Conservation (phyloP, 2,888 invertebrate species). For the Leptopilina drosophilae region DNA sequence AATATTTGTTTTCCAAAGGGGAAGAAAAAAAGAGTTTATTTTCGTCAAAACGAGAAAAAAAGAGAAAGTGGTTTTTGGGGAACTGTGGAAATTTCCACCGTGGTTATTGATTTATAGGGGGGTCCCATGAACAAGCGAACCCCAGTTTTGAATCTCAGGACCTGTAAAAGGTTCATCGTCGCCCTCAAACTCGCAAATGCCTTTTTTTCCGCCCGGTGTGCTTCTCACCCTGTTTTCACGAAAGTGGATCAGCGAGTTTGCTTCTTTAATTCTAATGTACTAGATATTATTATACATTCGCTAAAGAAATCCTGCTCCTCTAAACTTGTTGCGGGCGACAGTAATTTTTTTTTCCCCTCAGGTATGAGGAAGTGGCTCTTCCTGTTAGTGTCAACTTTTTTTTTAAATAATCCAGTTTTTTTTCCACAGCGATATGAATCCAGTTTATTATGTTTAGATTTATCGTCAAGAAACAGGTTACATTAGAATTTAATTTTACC, state of each 20-base stretch:
- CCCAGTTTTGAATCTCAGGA: conserved; percentile 21
- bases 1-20: not conserved
- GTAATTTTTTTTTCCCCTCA: not conserved
- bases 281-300: not conserved
- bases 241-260: conserved; percentile 13
- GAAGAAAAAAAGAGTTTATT: not conserved
- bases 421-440: not conserved
- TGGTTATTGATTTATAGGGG: conserved; percentile 28
- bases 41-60: not conserved
- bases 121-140: conserved; percentile 8
- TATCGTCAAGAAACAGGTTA: too few relatives aligned
- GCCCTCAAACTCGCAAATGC: not conserved
- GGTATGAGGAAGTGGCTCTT: conserved; percentile 15
- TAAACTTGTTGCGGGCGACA: conserved; percentile 15
- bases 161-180: not conserved
- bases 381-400: conserved; percentile 5
- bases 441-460: not conserved
- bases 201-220: not conserved
- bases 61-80: not conserved
- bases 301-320: conserved; percentile 15
- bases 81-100: not conserved
- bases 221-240: not conserved
- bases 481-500: too few relatives aligned
- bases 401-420: not conserved
- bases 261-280: conserved; percentile 6